Evolutionary conservation across 1,140 invertebrate genomes (phyloP), one percentile per base, ranked within the genome.

Genomic region (Dysdera silvatica): DNA sequence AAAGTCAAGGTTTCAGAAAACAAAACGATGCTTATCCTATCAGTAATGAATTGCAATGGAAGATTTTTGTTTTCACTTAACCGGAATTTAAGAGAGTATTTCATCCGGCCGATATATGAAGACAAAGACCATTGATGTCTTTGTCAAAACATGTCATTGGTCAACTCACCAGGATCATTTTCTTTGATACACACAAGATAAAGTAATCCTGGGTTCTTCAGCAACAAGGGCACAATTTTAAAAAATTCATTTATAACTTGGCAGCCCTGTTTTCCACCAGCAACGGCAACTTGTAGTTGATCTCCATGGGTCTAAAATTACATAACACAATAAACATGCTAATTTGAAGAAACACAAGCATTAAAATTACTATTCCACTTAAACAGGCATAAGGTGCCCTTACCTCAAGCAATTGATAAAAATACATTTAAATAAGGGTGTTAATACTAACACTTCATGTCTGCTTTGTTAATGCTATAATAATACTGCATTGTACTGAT

Each of bases 151-250:
- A n/a, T n/a, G n/a, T n/a, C n/a, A n/a, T n/a, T n/a, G n/a, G n/a
- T n/a, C n/a, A 14, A 47, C 35, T 67, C 66, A 78, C 77, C 73
- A 66, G 69, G 57, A 57, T 88, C 82, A 78, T 96, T 97, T 77
- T 95, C 87, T 78, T 87, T 84, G 40, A 95, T 82, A 24, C 88
- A 77, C 33, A 95, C 77, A 64, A 96, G 77, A 77, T 95, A 97
- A 76, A 92, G 88, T 0, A 85, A 74, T 10, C 92, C 91, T 35
- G 77, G 72, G n/a, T 55, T 43, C 10, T 85, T 84, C 31, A 96
- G 76, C 48, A 91, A 78, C 65, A 82, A 71, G 61, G 83, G 79
- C 68, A 95, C 79, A 60, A 76, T 72, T 32, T 80, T 71, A 20
- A 95, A 81, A 61, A 95, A 75, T 71, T 81, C 73, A 73, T 95